Conservation (phyloP, 2,113 vertebrate genomes). For the Ginglymostoma cirratum region DNA sequence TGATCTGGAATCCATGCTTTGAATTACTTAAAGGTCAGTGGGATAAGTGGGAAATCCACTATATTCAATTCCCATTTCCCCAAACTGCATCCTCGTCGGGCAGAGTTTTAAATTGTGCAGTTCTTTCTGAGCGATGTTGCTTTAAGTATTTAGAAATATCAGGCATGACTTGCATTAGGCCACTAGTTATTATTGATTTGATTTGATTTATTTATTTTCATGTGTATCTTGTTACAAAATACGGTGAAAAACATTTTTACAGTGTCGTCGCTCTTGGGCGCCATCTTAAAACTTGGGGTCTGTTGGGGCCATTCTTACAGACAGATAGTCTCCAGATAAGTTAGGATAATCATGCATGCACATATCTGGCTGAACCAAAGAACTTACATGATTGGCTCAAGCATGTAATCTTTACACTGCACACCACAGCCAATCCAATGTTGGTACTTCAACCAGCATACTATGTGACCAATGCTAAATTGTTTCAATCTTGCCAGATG, state of each 20-base stretch:
- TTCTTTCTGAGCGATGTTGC: not conserved
- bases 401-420: not conserved
- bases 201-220: too few relatives aligned
- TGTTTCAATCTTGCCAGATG: not conserved
- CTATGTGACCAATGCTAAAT: not conserved
- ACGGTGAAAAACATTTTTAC: too few relatives aligned
- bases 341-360: not conserved
- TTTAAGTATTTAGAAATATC: not conserved
- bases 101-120: not conserved
- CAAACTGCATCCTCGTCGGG: not conserved
- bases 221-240: too few relatives aligned
- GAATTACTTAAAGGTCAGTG: not conserved
- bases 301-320: too few relatives aligned
- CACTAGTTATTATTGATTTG: not conserved
- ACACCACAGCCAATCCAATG: not conserved
- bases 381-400: not conserved
- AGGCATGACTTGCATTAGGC: not conserved
- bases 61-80: not conserved
- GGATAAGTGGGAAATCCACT: not conserved
- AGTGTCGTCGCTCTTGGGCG: too few relatives aligned
- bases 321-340: too few relatives aligned
- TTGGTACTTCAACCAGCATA: not conserved
- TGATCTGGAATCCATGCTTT: not conserved
- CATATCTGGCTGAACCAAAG: not conserved
- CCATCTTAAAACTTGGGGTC: too few relatives aligned